These are phyloP conservation scores for Aphidius ervi DNA, from an alignment of 1,140 invertebrate species.

Conservation along the genomic window DNA sequence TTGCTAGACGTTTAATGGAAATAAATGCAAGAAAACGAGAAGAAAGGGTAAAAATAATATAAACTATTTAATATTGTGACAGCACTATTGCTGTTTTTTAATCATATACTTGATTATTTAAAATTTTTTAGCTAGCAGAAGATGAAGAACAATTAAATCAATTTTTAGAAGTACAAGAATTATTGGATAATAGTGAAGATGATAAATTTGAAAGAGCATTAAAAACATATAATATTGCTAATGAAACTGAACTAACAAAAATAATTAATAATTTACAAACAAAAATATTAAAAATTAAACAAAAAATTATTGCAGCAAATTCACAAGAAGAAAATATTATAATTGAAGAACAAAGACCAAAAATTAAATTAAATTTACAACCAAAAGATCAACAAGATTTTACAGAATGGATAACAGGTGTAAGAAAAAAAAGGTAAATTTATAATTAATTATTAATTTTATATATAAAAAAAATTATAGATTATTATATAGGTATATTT, in stretches of 20 bases:
- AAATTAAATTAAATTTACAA: slow-evolving; percentile 54
- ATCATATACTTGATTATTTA: slow-evolving; percentile 1
- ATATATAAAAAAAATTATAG: slow-evolving; percentile 1
- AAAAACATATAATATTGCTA: slow-evolving; percentile 59
- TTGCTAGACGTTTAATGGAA: slow-evolving; percentile 75
- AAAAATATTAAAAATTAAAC: slow-evolving; percentile 74
- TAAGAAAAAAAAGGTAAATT: slow-evolving; percentile 59
- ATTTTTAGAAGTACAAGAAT: slow-evolving; percentile 71
- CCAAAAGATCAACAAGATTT: slow-evolving; percentile 64
- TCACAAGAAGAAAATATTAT: slow-evolving; percentile 61
- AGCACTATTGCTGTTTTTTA: too few species aligned
- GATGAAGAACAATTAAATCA: slow-evolving; percentile 84
- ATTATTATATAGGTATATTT: slow-evolving; percentile 15
- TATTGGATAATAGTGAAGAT: slow-evolving; percentile 72
- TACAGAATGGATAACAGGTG: slow-evolving; percentile 65
- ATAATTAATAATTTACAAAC: slow-evolving; percentile 70
- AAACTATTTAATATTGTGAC: too few species aligned
- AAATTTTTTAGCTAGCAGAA: slow-evolving; percentile 62
- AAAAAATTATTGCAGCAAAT: slow-evolving; percentile 70
- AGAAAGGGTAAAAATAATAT: slow-evolving; percentile 57
- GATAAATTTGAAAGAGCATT: slow-evolving; percentile 68
- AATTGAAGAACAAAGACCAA: slow-evolving; percentile 57
- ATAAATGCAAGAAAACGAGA: slow-evolving; percentile 82
- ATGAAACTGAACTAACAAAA: slow-evolving; percentile 63
- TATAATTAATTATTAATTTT: slow-evolving; percentile 2